These are phyloP conservation scores for Boulengeromyrus knoepffleri DNA, from an alignment of 2,113 vertebrate species.

Conservation along the genomic window DNA sequence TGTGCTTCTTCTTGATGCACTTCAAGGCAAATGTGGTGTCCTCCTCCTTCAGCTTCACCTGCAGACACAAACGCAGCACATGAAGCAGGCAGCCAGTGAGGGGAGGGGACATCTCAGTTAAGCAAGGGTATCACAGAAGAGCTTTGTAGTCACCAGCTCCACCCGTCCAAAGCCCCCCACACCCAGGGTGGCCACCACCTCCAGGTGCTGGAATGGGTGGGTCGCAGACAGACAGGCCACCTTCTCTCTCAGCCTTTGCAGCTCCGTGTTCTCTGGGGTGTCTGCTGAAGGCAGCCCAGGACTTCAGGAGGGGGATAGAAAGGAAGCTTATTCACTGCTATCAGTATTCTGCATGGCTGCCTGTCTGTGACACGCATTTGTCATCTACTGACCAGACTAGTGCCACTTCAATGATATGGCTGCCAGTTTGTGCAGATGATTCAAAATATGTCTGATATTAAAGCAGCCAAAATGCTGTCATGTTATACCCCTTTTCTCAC, in stretches of 20 bases:
- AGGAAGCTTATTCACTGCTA: not conserved
- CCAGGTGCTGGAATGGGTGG: slow-evolving; percentile 73
- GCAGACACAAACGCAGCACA: not conserved
- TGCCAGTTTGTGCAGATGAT: not conserved
- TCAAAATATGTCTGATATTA: not conserved
- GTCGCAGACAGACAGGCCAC: slow-evolving; percentile 62
- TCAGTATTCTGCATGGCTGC: not conserved
- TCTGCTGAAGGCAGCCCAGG: slow-evolving; percentile 44
- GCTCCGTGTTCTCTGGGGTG: slow-evolving; percentile 43
- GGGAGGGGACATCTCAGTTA: not conserved
- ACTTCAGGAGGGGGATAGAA: slow-evolving; percentile 30
- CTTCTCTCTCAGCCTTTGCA: slow-evolving; percentile 68
- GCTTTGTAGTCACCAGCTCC: slow-evolving; percentile 74
- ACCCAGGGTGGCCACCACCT: slow-evolving; percentile 81
- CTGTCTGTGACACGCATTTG: not conserved
- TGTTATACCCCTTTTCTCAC: not conserved
- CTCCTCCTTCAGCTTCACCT: slow-evolving; percentile 88
- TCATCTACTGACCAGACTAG: not conserved
- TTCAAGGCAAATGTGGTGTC: slow-evolving; percentile 82
- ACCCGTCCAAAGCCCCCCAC: slow-evolving; percentile 91
- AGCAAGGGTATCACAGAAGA: not conserved
- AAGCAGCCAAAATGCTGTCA: not conserved
- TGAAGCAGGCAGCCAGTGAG: not conserved
- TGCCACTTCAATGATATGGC: not conserved
- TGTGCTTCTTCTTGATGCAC: slow-evolving; percentile 83